A percentile compares a stretch with the other conserved stretches of the same genome.
Conservation (phyloP, 2,797 vertebrate genomes). For the Florisuga fusca region DNA sequence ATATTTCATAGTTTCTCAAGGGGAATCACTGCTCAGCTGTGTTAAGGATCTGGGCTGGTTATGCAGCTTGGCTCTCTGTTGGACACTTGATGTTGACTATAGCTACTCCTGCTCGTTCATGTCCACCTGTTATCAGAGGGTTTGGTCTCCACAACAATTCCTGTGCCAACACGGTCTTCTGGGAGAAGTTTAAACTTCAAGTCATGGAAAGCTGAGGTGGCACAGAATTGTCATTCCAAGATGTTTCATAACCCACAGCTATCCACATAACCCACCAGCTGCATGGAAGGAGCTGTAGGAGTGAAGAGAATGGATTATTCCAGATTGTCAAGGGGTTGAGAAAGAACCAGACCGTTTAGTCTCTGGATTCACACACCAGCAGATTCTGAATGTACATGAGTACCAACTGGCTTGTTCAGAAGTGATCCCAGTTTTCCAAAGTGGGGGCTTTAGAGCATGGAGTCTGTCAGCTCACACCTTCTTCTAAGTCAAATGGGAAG, state of each 20-base stretch:
- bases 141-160: background rate
- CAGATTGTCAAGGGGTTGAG: background rate
- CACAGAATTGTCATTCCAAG: background rate
- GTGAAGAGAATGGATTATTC: background rate
- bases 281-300: background rate
- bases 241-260: background rate
- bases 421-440: background rate
- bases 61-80: background rate
- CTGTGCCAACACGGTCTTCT: background rate
- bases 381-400: background rate
- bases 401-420: background rate
- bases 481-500: background rate
- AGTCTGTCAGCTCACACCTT: background rate
- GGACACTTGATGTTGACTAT: background rate
- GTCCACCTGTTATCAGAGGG: background rate
- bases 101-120: background rate
- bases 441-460: background rate
- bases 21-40: background rate
- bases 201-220: background rate
- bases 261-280: background rate
- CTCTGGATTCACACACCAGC: background rate
- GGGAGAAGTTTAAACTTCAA: background rate
- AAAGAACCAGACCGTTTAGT: background rate
- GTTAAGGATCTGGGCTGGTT: background rate
- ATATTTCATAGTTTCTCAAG: background rate